phyloP scores from a whole-genome alignment of 2,113 vertebrate genomes.

The Tyrannus savana region DNA sequence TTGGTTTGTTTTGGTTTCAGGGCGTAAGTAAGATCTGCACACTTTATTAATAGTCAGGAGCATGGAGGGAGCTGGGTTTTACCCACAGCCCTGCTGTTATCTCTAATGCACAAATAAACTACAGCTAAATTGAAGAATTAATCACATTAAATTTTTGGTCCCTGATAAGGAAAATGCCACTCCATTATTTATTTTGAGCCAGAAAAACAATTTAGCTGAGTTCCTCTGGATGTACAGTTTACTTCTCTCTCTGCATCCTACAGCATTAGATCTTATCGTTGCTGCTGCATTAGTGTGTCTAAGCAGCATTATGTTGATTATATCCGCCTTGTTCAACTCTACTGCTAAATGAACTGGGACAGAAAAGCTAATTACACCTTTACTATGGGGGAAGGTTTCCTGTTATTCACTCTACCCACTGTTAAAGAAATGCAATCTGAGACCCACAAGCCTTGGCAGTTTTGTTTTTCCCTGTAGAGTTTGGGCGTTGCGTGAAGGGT shows the following conservation, averaged over 20 bases:
- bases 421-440: background rate
- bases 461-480: background rate
- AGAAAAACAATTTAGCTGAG: constrained; percentile 36
- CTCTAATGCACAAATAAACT: constrained; percentile 32
- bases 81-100: constrained; percentile 35
- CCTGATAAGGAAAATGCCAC: constrained; percentile 32
- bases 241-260: background rate
- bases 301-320: background rate
- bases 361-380: constrained; percentile 40
- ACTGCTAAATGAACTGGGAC: constrained; percentile 22
- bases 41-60: constrained; percentile 9
- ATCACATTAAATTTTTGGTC: constrained; percentile 42
- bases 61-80: background rate
- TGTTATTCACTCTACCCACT: background rate
- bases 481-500: background rate
- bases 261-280: background rate
- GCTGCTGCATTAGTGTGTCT: background rate
- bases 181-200: constrained; percentile 45
- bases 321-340: background rate
- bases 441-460: background rate
- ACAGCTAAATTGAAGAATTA: constrained; percentile 56
- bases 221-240: constrained; percentile 28
- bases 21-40: background rate
- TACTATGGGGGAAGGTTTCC: background rate
- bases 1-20: constrained; percentile 29